These are phyloP conservation scores for Beroe ovata DNA, from an alignment of 37 sponge, comb jelly and placozoan genomes.

Conservation along the genomic window DNA sequence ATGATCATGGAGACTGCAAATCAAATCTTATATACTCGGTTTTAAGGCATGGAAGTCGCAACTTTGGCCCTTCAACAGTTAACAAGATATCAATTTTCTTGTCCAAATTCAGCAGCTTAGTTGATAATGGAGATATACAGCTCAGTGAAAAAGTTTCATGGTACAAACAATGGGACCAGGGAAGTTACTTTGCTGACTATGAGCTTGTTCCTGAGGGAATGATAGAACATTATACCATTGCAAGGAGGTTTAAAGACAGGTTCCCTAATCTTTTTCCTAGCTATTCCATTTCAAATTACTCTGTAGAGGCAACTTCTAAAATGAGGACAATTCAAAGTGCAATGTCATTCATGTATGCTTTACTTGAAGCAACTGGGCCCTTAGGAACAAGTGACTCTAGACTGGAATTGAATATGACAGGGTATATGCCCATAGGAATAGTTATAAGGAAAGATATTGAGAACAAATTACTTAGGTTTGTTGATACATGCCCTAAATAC, in stretches of 20 bases:
- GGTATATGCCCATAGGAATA: constrained; percentile 30
- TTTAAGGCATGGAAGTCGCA: constrained; percentile 34
- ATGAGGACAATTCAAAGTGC: constrained; percentile 46
- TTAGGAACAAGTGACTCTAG: constrained; percentile 18
- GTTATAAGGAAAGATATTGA: constrained; percentile 1
- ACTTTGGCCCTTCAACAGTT: constrained; percentile 2
- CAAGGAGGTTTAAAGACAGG: background rate
- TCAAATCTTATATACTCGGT: background rate
- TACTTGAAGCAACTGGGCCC: constrained; percentile 42
- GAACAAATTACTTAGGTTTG: constrained; percentile 3
- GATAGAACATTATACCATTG: constrained; percentile 41
- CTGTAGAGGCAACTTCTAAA: constrained; percentile 18
- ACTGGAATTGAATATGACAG: background rate
- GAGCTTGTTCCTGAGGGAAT: constrained; percentile 48
- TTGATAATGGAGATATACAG: background rate
- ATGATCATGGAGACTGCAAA: background rate
- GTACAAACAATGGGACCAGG: constrained; percentile 1
- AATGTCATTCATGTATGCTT: constrained; percentile 35
- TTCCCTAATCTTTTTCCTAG: background rate
- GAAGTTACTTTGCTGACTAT: constrained; percentile 19
- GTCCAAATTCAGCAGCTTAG: background rate
- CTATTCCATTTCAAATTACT: background rate
- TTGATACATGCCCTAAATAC: constrained; percentile 26
- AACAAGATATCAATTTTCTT: background rate
- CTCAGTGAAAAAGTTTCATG: background rate